phyloP scores from a whole-genome alignment of 2,797 vertebrate species.

The Falco peregrinus region DNA sequence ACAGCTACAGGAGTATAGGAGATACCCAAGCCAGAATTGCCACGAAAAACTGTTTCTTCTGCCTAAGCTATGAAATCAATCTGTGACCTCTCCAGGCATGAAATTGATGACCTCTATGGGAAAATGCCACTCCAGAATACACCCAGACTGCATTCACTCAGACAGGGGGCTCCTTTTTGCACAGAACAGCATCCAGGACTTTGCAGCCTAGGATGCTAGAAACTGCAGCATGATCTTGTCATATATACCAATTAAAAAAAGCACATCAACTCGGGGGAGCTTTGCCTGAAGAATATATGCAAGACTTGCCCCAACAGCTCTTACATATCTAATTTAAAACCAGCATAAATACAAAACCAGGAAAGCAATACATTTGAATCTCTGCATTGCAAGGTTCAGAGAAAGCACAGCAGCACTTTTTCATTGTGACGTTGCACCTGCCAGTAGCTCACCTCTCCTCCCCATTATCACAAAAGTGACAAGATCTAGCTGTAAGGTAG shows the following conservation, averaged over 20 bases:
- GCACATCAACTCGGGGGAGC: neutral
- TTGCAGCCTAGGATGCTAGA: fast-evolving
- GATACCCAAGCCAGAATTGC: neutral
- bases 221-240: neutral
- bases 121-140: neutral
- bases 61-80: neutral
- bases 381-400: neutral
- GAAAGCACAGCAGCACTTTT: neutral
- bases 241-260: neutral
- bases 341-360: neutral
- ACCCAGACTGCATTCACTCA: fast-evolving
- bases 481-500: neutral
- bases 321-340: neutral
- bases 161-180: neutral
- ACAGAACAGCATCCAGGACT: neutral
- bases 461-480: neutral
- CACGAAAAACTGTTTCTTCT: neutral
- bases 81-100: neutral
- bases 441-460: neutral
- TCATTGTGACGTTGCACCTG: neutral
- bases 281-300: fast-evolving
- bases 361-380: neutral
- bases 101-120: neutral
- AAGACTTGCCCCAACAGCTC: neutral
- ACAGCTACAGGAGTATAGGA: neutral